Evolutionary conservation across 2,888 invertebrate genomes (phyloP), one percentile per base, ranked within the genome.

Genomic region (Hypena proboscidalis): DNA sequence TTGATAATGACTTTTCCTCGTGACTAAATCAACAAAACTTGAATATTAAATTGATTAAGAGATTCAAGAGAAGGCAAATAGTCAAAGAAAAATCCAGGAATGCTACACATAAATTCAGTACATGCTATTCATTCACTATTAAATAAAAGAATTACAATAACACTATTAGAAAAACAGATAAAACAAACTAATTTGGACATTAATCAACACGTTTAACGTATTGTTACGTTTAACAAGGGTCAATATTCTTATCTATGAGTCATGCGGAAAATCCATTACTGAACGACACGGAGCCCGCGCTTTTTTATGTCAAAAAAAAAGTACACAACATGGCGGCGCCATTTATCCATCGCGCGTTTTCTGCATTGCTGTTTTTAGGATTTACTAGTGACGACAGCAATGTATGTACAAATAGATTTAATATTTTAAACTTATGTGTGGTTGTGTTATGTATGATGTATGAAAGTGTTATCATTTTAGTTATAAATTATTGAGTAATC

Each of bases 231-330:
- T 4, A 23, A 14, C 11, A 17, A 4, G 23, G 26, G n/a, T 23
- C 25, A 30, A 26, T 22, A 54, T 14, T 2, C 19, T 40, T 36
- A 38, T 30, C 40, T 25, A 26, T 60, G 58, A 65, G 31, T 54
- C 47, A 55, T 25, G 25, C 34, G 55, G 51, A 48, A 52, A 51
- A 48, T 37, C 41, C 39, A 33, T 31, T 33, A 13, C 20, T 42
- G 27, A 42, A 11, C 23, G 13, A 35, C 35, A 23, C n/a, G n/a
- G n/a, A 35, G 29, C 45, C 25, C 29, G 22, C 37, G 30, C 13
- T 25, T 29, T 30, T 42, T 8, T 32, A 61, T 53, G 58, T 53
- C 45, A 49, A 13, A n/a, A n/a, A n/a, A n/a, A n/a, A n/a, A 17
- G 8, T 15, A 17, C 17, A 27, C 33, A 25, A 36, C 33, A 23